Percentiles rank a stretch among this genome's conserved stretches.
phyloP scores from a whole-genome alignment of 2,888 invertebrate species.

The Idaea straminata region DNA sequence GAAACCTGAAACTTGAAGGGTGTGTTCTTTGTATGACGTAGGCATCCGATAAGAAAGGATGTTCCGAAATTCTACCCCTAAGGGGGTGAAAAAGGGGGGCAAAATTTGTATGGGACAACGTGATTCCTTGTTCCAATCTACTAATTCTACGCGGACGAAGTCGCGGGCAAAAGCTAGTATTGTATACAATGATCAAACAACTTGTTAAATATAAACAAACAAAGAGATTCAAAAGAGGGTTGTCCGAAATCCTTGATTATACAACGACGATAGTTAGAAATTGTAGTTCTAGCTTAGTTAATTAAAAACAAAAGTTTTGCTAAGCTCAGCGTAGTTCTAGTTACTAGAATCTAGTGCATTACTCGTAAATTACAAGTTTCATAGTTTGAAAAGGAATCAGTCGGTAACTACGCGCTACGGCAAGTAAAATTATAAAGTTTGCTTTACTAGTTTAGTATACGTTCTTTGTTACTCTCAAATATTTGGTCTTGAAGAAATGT shows the following conservation, averaged over 20 bases:
- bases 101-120: no score
- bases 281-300: slow-evolving; percentile 9
- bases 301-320: slow-evolving; percentile 23
- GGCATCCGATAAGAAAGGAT: no score
- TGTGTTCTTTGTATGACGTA: no score
- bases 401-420: slow-evolving; percentile 31
- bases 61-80: no score
- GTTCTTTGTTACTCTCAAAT: slow-evolving; percentile 29
- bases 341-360: slow-evolving; percentile 39
- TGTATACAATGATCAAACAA: no score
- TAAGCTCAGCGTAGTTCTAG: slow-evolving; percentile 7
- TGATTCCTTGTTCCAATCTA: no score
- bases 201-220: no score
- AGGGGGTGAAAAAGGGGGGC: no score
- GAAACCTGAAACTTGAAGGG: no score
- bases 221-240: neutral
- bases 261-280: slow-evolving; percentile 13
- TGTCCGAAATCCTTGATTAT: neutral
- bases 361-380: slow-evolving; percentile 44
- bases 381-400: slow-evolving; percentile 41
- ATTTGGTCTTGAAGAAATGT: slow-evolving; percentile 9
- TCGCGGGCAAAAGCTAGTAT: no score
- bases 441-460: slow-evolving; percentile 23
- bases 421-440: slow-evolving; percentile 25
- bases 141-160: no score